Evolutionary conservation across 2,797 vertebrate species (phyloP).

Genomic region (Smutsia temminckii): DNA sequence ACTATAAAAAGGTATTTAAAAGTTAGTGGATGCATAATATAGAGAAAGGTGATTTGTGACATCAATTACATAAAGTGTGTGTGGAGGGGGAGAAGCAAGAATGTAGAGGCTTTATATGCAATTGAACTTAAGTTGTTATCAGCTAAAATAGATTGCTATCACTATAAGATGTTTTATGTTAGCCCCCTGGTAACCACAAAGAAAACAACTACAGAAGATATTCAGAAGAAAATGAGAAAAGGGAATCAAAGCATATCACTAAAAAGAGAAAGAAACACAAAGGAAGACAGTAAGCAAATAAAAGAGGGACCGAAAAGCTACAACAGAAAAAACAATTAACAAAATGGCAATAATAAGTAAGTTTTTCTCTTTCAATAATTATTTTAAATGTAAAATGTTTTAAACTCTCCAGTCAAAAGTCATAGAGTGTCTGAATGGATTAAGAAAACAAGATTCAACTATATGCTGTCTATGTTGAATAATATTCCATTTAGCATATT

Average conservation of each 20-base stretch:
- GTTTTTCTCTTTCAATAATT: not conserved
- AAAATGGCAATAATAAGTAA: not conserved
- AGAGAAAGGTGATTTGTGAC: not conserved
- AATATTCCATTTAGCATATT: too few species aligned
- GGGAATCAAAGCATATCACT: not conserved
- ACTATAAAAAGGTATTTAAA: slow-evolving; percentile 6
- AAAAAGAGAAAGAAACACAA: not conserved
- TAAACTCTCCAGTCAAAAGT: not conserved
- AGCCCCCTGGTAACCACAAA: not conserved
- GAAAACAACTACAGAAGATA: not conserved
- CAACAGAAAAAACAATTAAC: not conserved
- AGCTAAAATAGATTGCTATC: not conserved
- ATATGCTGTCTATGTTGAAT: too few species aligned
- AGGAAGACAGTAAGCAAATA: not conserved
- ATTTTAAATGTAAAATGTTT: not conserved
- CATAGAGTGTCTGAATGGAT: not conserved
- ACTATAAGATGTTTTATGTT: not conserved
- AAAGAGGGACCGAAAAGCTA: not conserved
- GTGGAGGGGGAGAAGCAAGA: not conserved
- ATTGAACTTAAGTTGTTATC: not conserved
- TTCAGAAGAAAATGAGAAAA: not conserved
- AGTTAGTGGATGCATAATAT: not conserved
- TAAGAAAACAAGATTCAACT: not conserved
- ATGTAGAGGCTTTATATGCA: not conserved
- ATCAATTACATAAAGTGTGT: not conserved